Conservation (phyloP, 2,113 vertebrate genomes). For the Microcebus murinus region DNA sequence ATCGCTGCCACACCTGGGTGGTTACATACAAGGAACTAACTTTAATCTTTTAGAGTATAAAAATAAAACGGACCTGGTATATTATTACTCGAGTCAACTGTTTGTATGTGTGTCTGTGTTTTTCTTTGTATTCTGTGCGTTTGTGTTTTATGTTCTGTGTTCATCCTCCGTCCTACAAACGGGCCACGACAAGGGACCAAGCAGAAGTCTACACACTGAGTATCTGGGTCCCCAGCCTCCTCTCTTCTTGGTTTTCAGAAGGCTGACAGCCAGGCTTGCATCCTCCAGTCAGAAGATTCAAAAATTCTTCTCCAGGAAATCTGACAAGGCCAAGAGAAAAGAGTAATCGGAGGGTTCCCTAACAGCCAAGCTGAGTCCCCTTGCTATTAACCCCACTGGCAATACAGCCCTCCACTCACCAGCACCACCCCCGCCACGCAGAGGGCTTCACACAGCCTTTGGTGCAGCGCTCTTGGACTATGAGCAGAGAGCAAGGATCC, state of each 20-base stretch:
- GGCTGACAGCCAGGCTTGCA: background rate
- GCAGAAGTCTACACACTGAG: background rate
- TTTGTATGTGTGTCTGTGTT: too few species aligned
- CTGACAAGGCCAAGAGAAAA: background rate
- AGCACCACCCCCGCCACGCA: background rate
- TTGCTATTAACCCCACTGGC: background rate
- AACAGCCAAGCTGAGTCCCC: background rate
- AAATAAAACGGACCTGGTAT: too few species aligned
- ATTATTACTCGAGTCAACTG: too few species aligned
- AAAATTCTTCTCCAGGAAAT: background rate
- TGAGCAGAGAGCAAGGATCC: background rate
- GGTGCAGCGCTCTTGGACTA: background rate
- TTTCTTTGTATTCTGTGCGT: too few species aligned
- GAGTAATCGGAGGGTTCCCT: background rate
- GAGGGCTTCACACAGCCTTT: background rate
- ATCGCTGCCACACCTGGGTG: too few species aligned
- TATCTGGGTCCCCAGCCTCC: background rate
- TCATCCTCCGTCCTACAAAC: too few species aligned
- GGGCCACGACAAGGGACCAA: background rate
- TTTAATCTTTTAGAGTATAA: too few species aligned
- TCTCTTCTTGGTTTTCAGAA: background rate
- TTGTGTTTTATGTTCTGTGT: too few species aligned
- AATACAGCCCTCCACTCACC: background rate
- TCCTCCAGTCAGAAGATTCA: background rate
- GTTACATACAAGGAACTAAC: too few species aligned